Conservation (phyloP, 2,797 vertebrate species). For the Syncerus caffer region DNA sequence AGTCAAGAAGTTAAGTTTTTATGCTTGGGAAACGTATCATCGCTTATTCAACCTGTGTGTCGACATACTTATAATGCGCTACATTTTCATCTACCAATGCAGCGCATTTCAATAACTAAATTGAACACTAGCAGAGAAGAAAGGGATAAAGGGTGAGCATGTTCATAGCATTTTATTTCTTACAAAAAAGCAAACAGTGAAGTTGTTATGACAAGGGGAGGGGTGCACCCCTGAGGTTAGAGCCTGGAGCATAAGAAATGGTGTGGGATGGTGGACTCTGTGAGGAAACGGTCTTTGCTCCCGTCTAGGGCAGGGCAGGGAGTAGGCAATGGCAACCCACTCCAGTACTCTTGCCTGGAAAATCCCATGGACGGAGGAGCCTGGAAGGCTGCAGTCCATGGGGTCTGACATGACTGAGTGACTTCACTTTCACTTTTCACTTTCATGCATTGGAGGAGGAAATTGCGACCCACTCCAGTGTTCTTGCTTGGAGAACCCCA, state of each 20-base stretch:
- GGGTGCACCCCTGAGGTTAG: accelerated
- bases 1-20: not conserved
- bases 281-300: not conserved
- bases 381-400: too few species aligned
- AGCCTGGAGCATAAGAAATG: accelerated
- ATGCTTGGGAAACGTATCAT: accelerated
- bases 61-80: accelerated
- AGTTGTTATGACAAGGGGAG: accelerated
- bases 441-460: too few species aligned
- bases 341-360: too few species aligned
- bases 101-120: accelerated
- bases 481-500: too few species aligned
- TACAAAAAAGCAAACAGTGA: accelerated
- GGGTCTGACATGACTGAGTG: too few species aligned
- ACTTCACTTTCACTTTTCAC: too few species aligned
- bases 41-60: accelerated
- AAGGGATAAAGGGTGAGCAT: accelerated
- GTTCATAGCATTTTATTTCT: accelerated
- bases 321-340: too few species aligned
- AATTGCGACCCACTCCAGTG: too few species aligned
- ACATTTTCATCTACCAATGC: accelerated
- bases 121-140: accelerated
- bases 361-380: too few species aligned
- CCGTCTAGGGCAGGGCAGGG: not conserved
- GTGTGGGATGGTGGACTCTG: accelerated